These are phyloP conservation scores for Rallus crepitans DNA, from an alignment of 2,797 vertebrate species.

Conservation along the genomic window DNA sequence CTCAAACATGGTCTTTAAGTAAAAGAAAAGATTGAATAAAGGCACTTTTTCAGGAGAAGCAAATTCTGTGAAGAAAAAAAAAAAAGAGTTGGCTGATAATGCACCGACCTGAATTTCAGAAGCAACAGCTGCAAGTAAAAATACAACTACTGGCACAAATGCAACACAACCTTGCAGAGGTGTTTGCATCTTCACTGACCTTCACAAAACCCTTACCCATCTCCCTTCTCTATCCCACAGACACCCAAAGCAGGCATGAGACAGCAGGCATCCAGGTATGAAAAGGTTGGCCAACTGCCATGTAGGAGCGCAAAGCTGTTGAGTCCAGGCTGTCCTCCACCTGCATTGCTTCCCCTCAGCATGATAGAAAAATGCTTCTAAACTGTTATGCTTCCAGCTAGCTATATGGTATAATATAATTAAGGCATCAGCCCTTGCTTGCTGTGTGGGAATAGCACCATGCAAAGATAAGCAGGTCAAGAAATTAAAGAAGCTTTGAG, in stretches of 20 bases:
- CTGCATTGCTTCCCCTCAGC: neutral
- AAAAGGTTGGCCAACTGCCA: neutral
- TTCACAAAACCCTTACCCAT: neutral
- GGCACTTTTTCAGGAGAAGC: neutral
- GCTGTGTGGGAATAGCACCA: neutral
- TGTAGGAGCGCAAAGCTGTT: neutral
- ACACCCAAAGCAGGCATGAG: neutral
- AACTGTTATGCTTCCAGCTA: neutral
- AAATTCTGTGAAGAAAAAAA: neutral
- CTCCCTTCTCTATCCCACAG: neutral
- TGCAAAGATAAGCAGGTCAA: neutral
- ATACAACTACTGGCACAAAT: accelerated
- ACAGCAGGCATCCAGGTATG: neutral
- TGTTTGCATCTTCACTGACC: neutral
- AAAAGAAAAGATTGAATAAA: neutral
- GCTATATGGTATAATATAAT: neutral
- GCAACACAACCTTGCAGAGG: neutral
- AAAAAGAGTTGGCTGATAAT: neutral
- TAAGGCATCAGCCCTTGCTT: neutral
- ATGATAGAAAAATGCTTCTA: neutral
- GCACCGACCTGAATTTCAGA: neutral
- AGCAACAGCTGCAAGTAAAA: neutral
- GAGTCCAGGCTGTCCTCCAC: neutral
- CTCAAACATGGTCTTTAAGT: neutral
- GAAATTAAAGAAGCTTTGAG: neutral